These are phyloP conservation scores for Neodiprion fabricii DNA, from an alignment of 1,140 invertebrate genomes.

Conservation along the genomic window DNA sequence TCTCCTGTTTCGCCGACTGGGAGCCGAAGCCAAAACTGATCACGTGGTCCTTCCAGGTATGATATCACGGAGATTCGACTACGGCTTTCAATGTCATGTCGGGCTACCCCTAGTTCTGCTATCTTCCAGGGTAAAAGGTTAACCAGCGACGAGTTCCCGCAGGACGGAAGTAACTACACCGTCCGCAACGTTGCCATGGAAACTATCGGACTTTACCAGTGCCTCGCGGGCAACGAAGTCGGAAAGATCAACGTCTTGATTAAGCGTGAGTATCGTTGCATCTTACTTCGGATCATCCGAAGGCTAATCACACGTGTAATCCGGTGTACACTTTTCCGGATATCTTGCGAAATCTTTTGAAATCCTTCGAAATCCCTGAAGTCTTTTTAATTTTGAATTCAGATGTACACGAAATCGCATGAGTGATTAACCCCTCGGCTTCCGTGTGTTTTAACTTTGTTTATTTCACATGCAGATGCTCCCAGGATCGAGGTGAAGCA, in stretches of 20 bases:
- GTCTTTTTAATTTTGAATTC: conserved; percentile 21
- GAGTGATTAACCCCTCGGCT: neutral
- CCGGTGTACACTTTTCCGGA: neutral
- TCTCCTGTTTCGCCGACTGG: conserved; percentile 33
- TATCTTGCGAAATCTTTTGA: conserved; percentile 2
- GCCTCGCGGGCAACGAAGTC: conserved; percentile 41
- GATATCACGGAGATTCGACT: conserved; percentile 7
- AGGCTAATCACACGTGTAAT: conserved; percentile 21
- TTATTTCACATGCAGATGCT: conserved; percentile 45
- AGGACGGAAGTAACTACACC: conserved; percentile 29
- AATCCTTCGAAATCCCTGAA: conserved; percentile 4
- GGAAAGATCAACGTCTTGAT: conserved; percentile 37
- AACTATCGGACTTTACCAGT: conserved; percentile 43
- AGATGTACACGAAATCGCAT: no score
- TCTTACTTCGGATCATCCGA: neutral
- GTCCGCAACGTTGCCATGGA: conserved; percentile 44
- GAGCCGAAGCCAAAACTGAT: conserved; percentile 28
- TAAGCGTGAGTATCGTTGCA: conserved; percentile 36
- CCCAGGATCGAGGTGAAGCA: conserved; percentile 58
- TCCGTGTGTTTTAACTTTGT: neutral
- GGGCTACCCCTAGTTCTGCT: neutral
- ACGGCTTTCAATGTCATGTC: neutral
- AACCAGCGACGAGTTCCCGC: conserved; percentile 7
- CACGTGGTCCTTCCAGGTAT: conserved; percentile 47
- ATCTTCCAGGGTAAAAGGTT: conserved; percentile 36